phyloP scores from a whole-genome alignment of 1,140 invertebrate species.

The Antheraea mylitta region DNA sequence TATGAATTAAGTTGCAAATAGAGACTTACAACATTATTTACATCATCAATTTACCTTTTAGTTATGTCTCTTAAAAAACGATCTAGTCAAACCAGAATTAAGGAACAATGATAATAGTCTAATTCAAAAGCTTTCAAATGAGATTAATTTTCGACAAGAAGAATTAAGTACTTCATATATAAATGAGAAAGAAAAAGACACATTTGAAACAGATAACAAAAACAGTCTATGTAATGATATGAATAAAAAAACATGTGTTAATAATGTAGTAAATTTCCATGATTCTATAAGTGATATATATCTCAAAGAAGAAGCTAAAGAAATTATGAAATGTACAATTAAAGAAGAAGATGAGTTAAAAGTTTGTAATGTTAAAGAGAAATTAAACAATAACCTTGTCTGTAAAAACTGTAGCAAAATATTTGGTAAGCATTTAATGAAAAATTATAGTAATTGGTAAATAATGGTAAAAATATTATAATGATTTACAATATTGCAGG shows the following conservation, averaged over 20 bases:
- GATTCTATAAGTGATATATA: conserved; percentile 10
- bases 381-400: not conserved
- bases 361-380: not conserved
- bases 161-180: not conserved
- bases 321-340: not conserved
- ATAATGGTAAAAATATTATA: not conserved
- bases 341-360: not conserved
- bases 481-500: conserved; percentile 9
- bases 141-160: not conserved
- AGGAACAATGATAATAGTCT: not conserved
- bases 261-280: not conserved
- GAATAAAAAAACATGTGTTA: not conserved
- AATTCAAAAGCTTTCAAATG: not conserved
- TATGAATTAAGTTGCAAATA: too few relatives aligned
- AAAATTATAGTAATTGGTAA: not conserved
- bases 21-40: not conserved
- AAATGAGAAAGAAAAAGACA: not conserved
- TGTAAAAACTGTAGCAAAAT: conserved; percentile 11
- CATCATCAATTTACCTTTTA: not conserved
- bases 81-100: not conserved
- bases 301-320: not conserved
- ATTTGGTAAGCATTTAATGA: conserved; percentile 6
- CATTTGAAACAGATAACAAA: not conserved
- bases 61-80: not conserved
- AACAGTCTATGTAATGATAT: not conserved